Conservation (phyloP, 2,888 invertebrate species). For the Odontothrips loti region DNA sequence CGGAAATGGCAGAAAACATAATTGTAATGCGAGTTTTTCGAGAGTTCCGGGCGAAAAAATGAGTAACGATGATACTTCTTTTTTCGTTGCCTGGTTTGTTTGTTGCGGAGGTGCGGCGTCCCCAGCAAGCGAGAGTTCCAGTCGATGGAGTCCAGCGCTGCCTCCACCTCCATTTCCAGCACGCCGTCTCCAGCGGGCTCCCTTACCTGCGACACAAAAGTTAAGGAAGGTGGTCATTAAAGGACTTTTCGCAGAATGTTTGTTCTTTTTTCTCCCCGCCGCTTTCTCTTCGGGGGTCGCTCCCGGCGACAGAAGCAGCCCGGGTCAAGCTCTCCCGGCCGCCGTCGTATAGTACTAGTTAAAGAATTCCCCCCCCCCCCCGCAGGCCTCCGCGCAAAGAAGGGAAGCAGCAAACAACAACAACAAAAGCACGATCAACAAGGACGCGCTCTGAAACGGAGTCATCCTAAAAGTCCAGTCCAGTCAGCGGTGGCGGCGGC, state of each 20-base stretch:
- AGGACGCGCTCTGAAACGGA: too few relatives aligned
- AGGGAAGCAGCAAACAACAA: background rate
- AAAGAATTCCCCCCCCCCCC: background rate
- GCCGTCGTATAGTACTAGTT: background rate
- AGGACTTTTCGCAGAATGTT: background rate
- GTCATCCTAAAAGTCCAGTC: too few relatives aligned
- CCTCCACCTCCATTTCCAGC: too few relatives aligned
- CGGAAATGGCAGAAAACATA: too few relatives aligned
- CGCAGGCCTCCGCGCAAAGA: background rate
- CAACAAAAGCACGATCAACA: background rate
- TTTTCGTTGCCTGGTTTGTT: background rate
- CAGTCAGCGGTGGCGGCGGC: too few relatives aligned
- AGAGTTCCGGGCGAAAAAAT: too few relatives aligned
- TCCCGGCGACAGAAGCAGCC: background rate
- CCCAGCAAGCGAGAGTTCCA: background rate
- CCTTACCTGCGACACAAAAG: slow-evolving; percentile 19
- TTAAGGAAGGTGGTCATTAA: background rate
- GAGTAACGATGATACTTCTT: background rate
- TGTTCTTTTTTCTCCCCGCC: background rate
- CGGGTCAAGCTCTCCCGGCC: background rate
- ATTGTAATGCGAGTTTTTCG: too few relatives aligned
- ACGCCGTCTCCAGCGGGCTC: background rate
- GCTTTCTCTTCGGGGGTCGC: too few relatives aligned
- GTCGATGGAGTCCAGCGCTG: background rate
- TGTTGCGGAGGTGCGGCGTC: background rate